Conservation (phyloP, 1,140 invertebrate species). For the Riptortus pedestris region DNA sequence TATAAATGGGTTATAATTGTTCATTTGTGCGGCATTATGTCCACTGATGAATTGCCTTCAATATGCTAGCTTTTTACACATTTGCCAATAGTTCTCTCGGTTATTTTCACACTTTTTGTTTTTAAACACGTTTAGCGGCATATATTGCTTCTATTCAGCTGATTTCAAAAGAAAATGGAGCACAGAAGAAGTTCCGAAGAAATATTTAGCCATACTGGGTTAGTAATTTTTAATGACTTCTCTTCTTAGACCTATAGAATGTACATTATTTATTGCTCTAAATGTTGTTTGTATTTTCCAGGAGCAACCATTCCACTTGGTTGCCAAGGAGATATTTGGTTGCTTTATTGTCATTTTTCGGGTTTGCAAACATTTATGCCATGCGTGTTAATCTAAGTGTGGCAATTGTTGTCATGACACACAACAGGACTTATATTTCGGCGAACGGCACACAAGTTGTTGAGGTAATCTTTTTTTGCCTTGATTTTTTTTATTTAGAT, state of each 20-base stretch:
- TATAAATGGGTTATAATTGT: no score
- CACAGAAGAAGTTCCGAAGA: not conserved
- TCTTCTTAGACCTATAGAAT: not conserved
- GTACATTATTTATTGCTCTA: not conserved
- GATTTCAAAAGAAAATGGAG: no score
- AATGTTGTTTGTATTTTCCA: not conserved
- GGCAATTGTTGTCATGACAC: conserved; percentile 78
- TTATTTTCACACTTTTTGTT: no score
- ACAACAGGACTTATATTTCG: conserved; percentile 26
- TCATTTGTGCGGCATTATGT: no score
- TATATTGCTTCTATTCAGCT: no score
- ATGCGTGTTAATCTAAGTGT: conserved; percentile 79
- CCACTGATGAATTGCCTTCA: no score
- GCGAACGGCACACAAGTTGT: conserved; percentile 25
- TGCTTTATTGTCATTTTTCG: conserved; percentile 68
- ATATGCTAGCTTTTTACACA: no score
- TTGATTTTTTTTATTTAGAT: not conserved
- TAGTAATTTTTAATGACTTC: not conserved
- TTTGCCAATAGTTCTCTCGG: no score
- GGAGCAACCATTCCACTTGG: conserved; percentile 41
- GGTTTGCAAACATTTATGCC: conserved; percentile 79
- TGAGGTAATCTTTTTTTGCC: conserved; percentile 7
- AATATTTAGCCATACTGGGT: not conserved
- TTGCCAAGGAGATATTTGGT: conserved; percentile 57
- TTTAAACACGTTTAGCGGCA: no score